phyloP scores from a whole-genome alignment of 2,888 invertebrate species.

The Standfussiana lucernea region DNA sequence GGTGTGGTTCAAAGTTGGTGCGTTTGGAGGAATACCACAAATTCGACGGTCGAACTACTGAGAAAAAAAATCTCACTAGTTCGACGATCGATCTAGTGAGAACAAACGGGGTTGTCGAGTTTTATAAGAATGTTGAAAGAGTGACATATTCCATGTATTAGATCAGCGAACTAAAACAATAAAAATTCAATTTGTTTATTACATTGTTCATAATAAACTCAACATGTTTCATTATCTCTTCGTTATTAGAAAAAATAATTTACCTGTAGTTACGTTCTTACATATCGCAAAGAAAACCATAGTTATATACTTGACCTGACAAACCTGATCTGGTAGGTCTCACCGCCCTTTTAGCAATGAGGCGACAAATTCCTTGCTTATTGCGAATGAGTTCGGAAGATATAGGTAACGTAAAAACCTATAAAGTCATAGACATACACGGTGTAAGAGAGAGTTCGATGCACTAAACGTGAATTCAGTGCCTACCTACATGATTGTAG shows the following conservation, averaged over 20 bases:
- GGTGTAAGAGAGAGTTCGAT: background rate
- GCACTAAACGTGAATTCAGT: background rate
- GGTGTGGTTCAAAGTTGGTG: too few relatives aligned
- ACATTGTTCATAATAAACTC: background rate
- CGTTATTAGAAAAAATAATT: background rate
- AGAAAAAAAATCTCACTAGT: too few relatives aligned
- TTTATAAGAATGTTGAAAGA: background rate
- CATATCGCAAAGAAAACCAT: background rate
- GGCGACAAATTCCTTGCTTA: constrained; percentile 35
- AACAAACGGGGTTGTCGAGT: too few relatives aligned
- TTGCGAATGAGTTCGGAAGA: constrained; percentile 20
- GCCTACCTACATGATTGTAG: background rate
- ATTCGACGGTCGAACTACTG: too few relatives aligned
- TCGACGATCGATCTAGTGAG: too few relatives aligned
- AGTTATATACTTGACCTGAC: background rate
- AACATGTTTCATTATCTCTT: background rate
- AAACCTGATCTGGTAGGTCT: constrained; percentile 7
- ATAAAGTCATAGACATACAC: background rate
- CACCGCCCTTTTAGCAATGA: constrained; percentile 6
- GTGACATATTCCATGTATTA: background rate
- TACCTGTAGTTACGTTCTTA: background rate
- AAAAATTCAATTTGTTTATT: background rate
- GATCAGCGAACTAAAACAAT: background rate
- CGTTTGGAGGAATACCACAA: too few relatives aligned
- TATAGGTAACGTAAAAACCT: background rate